These are phyloP conservation scores for Acromyrmex heyeri DNA, from an alignment of 1,140 invertebrate genomes.

Conservation along the genomic window DNA sequence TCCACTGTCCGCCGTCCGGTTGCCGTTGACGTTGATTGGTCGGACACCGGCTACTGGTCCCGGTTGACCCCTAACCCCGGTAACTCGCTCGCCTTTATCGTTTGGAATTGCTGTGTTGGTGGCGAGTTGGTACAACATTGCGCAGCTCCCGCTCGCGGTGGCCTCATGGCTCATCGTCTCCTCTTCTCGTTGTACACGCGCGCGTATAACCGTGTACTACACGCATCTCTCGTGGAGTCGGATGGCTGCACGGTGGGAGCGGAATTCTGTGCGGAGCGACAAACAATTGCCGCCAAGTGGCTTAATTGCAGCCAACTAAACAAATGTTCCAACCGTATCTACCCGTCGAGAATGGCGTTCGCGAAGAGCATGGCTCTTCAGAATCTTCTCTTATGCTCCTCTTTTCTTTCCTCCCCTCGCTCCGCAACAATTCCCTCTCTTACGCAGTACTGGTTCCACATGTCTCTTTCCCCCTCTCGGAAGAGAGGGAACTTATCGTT, in stretches of 20 bases:
- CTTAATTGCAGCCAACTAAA: slow-evolving; percentile 87
- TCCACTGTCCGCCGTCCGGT: slow-evolving; percentile 48
- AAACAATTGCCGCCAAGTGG: slow-evolving; percentile 87
- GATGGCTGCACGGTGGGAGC: slow-evolving; percentile 79
- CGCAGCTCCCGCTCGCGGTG: slow-evolving; percentile 44
- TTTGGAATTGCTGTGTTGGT: slow-evolving; percentile 78
- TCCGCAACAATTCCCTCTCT: slow-evolving; percentile 35
- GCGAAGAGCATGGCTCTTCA: slow-evolving; percentile 40
- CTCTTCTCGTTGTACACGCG: slow-evolving; percentile 55
- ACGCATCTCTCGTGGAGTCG: slow-evolving; percentile 44
- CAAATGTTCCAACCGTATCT: slow-evolving; percentile 82
- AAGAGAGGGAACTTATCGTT: slow-evolving; percentile 34
- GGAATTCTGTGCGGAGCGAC: slow-evolving; percentile 87
- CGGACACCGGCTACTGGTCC: slow-evolving; percentile 80
- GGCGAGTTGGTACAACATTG: slow-evolving; percentile 73
- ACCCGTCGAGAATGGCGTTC: slow-evolving; percentile 40
- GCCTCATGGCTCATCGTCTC: slow-evolving; percentile 36
- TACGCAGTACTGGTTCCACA: slow-evolving; percentile 41
- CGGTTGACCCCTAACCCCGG: slow-evolving; percentile 80
- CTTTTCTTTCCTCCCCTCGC: background rate
- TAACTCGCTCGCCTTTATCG: slow-evolving; percentile 81
- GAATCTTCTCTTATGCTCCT: background rate
- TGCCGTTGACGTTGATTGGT: slow-evolving; percentile 70
- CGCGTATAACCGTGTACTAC: slow-evolving; percentile 54
- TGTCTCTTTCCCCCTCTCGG: background rate